Evolutionary conservation across 64 coral and sea anemone genomes (phyloP).

Genomic region (Montipora cactus): DNA sequence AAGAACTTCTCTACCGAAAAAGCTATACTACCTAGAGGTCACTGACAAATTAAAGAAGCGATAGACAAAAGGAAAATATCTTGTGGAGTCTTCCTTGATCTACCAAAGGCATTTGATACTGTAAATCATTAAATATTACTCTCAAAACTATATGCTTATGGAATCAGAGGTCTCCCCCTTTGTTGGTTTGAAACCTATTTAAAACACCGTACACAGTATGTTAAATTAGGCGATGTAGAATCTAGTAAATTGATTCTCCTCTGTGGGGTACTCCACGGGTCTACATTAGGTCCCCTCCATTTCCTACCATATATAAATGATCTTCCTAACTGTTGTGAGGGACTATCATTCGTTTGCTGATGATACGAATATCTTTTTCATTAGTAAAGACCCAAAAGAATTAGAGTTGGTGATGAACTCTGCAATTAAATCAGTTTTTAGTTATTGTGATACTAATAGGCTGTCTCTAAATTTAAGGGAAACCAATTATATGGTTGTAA

Average conservation of each 20-base stretch:
- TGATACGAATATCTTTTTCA: not conserved
- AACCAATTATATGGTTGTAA: no score
- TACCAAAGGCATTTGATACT: not conserved
- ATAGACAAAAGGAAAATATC: not conserved
- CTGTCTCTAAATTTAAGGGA: not conserved
- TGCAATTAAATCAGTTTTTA: not conserved
- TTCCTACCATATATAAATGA: no score
- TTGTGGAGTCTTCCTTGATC: not conserved
- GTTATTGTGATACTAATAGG: slow-evolving; percentile 5
- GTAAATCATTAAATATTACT: not conserved
- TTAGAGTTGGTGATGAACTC: slow-evolving; percentile 2
- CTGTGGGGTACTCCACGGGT: not conserved
- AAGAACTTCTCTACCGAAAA: no score
- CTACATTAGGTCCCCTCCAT: not conserved
- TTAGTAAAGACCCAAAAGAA: not conserved
- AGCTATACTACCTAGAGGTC: not conserved
- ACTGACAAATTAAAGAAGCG: not conserved
- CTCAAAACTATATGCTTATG: slow-evolving; percentile 2
- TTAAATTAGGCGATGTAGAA: no score
- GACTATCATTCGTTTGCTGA: not conserved
- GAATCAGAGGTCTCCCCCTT: not conserved
- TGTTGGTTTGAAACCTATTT: not conserved
- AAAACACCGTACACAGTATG: not conserved
- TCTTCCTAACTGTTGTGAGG: no score
- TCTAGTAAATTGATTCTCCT: no score